A percentile compares a stretch with the other conserved stretches of the same genome.
phyloP scores from a whole-genome alignment of 2,113 vertebrate species.

The Grammomys dolichurus region DNA sequence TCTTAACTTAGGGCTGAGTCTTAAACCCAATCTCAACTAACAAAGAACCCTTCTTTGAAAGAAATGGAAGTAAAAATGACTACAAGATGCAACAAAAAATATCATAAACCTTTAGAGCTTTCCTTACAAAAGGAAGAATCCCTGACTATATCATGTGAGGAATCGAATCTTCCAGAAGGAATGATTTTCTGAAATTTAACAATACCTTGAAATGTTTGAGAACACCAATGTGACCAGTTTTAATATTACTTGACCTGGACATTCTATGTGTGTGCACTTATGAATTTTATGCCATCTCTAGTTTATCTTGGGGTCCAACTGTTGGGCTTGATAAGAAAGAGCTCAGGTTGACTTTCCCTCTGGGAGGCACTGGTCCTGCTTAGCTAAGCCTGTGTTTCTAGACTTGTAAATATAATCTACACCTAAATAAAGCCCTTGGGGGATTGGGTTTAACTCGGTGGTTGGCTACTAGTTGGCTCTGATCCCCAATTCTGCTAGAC shows the following conservation, averaged over 20 bases:
- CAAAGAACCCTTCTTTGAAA: background rate
- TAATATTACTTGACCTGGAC: background rate
- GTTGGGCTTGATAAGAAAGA: too few relatives aligned
- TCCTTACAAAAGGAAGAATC: background rate
- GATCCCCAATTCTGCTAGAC: background rate
- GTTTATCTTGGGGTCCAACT: background rate
- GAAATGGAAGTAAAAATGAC: background rate
- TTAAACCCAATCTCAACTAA: background rate
- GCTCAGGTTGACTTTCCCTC: background rate
- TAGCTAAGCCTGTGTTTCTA: background rate
- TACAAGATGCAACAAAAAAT: background rate
- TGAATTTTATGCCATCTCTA: background rate
- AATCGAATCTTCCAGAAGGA: background rate
- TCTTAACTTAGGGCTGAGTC: background rate
- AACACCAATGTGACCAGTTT: background rate
- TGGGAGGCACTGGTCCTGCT: background rate
- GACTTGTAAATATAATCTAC: background rate
- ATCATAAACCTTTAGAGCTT: background rate
- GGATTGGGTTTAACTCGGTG: background rate
- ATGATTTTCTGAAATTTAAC: background rate
- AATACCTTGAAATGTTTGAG: background rate
- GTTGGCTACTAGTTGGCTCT: background rate
- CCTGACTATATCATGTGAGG: background rate
- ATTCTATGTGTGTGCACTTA: background rate
- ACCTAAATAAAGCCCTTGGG: background rate